Conservation (phyloP, 2,888 invertebrate genomes). For the Acronicta aceris region DNA sequence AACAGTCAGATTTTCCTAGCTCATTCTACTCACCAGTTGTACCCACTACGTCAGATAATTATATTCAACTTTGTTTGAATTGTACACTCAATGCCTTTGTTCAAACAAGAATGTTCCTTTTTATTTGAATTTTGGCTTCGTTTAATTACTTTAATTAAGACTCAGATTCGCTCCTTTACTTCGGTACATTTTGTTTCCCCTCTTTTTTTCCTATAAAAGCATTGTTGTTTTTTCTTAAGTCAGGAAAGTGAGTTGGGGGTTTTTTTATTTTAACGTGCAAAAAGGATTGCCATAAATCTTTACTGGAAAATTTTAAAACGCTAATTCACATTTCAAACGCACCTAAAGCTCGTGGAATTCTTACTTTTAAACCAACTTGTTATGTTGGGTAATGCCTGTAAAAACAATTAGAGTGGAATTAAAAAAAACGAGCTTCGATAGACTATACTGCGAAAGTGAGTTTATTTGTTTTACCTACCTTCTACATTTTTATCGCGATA, state of each 20-base stretch:
- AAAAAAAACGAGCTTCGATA: no score
- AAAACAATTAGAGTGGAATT: no score
- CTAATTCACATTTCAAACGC: no score
- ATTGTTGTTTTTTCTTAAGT: constrained; percentile 29
- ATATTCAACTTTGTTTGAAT: constrained; percentile 45
- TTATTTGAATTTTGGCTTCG: constrained; percentile 49
- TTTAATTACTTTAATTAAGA: constrained; percentile 58
- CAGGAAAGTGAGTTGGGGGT: not conserved
- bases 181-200: constrained; percentile 28
- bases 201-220: constrained; percentile 11
- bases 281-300: not conserved
- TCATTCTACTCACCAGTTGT: constrained; percentile 5
- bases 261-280: constrained; percentile 11
- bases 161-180: constrained; percentile 36
- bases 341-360: no score
- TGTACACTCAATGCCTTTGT: constrained; percentile 39
- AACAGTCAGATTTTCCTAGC: not conserved
- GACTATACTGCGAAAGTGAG: no score
- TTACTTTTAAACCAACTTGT: no score
- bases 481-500: no score
- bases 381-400: no score
- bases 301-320: not conserved
- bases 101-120: constrained; percentile 42
- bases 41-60: constrained; percentile 40
- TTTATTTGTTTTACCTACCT: no score